A percentile compares a stretch with the other conserved stretches of the same genome.
Conservation (phyloP, 2,113 vertebrate species). For the Patagioenas fasciata region DNA sequence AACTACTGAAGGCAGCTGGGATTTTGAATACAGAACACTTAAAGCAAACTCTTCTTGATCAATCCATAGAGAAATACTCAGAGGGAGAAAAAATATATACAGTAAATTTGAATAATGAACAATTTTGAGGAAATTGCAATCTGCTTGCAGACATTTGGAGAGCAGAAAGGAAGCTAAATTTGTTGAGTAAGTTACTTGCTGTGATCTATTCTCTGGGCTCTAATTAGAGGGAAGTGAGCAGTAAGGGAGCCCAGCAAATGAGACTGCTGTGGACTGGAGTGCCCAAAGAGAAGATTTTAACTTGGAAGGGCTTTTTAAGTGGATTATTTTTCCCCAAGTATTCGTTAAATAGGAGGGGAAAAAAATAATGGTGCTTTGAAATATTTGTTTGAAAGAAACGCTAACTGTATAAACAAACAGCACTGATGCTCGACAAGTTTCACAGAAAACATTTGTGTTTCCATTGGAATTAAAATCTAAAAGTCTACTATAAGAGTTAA, state of each 20-base stretch:
- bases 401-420: neutral
- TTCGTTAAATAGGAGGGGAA: slow-evolving; percentile 9
- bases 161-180: slow-evolving; percentile 69
- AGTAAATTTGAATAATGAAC: slow-evolving; percentile 73
- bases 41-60: slow-evolving; percentile 71
- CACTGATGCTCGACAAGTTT: neutral
- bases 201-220: slow-evolving; percentile 70
- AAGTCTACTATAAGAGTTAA: neutral
- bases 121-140: slow-evolving; percentile 73
- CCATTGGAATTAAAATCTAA: neutral
- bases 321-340: slow-evolving; percentile 4
- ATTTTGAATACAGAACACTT: slow-evolving; percentile 69
- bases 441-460: slow-evolving; percentile 24
- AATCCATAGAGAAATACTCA: slow-evolving; percentile 65
- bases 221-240: slow-evolving; percentile 65
- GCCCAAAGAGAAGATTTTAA: slow-evolving; percentile 42
- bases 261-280: slow-evolving; percentile 53
- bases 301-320: slow-evolving; percentile 21
- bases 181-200: slow-evolving; percentile 68
- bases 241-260: slow-evolving; percentile 61
- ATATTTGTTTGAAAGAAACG: neutral
- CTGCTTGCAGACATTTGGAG: slow-evolving; percentile 70
- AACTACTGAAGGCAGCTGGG: slow-evolving; percentile 68
- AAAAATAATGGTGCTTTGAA: neutral
- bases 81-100: slow-evolving; percentile 68